phyloP scores from a whole-genome alignment of 2,797 vertebrate species.

The Typhlichthys subterraneus region DNA sequence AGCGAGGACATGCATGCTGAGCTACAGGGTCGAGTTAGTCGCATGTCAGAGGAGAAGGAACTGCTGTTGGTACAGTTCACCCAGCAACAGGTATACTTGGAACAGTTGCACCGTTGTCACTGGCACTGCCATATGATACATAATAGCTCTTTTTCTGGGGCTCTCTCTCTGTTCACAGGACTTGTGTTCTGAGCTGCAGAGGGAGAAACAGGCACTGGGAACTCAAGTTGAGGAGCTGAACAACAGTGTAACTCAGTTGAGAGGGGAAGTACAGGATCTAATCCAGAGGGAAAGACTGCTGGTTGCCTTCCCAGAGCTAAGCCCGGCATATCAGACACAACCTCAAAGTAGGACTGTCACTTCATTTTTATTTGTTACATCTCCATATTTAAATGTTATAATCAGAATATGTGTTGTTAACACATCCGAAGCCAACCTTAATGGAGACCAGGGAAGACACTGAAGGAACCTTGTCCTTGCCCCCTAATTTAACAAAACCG shows the following conservation, averaged over 20 bases:
- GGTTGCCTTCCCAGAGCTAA: slow-evolving; percentile 90
- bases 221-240: slow-evolving; percentile 61
- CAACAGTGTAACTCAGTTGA: slow-evolving; percentile 62
- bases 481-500: too few relatives aligned
- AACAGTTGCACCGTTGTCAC: not conserved
- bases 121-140: not conserved
- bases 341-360: slow-evolving; percentile 81
- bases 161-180: slow-evolving; percentile 68
- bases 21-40: slow-evolving; percentile 69
- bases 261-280: slow-evolving; percentile 62
- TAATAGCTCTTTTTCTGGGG: not conserved
- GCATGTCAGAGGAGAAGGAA: slow-evolving; percentile 60
- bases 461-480: too few relatives aligned
- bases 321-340: slow-evolving; percentile 51
- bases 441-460: too few relatives aligned
- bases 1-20: slow-evolving; percentile 63
- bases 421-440: too few relatives aligned
- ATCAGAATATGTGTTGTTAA: too few relatives aligned
- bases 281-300: slow-evolving; percentile 82
- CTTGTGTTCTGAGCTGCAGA: slow-evolving; percentile 61
- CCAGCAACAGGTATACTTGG: slow-evolving; percentile 77
- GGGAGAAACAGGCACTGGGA: slow-evolving; percentile 80
- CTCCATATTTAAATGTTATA: not conserved
- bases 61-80: slow-evolving; percentile 61
- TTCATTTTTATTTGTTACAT: not conserved